These are phyloP conservation scores for Melieria picta DNA, from an alignment of 2,888 invertebrate species.

Conservation along the genomic window DNA sequence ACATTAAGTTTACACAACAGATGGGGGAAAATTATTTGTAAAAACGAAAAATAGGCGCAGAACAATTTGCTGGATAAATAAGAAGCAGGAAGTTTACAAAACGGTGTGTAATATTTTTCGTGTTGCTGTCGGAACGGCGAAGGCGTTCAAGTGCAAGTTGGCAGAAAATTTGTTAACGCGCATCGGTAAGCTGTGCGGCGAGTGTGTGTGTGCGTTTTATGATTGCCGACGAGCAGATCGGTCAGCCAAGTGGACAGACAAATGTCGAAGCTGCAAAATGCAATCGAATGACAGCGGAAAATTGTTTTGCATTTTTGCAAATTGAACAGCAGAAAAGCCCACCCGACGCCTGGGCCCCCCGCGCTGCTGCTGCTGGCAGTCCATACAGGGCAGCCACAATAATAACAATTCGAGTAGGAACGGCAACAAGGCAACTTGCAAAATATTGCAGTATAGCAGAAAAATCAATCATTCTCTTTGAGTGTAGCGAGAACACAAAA, in stretches of 20 bases:
- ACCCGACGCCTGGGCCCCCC: too few species aligned
- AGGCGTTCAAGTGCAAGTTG: conserved; percentile 13
- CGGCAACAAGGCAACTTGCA: neutral
- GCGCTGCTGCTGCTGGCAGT: neutral
- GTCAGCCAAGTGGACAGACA: neutral
- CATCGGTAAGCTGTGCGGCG: neutral
- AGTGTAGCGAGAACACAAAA: neutral
- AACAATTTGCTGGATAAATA: too few species aligned
- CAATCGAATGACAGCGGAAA: neutral
- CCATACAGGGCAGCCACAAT: neutral
- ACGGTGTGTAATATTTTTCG: too few species aligned
- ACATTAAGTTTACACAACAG: too few species aligned
- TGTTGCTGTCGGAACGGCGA: too few species aligned
- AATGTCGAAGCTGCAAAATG: neutral
- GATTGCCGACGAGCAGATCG: conserved; percentile 2
- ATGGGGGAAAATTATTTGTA: too few species aligned
- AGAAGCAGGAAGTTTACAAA: too few species aligned
- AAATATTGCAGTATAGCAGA: neutral
- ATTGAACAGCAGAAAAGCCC: too few species aligned
- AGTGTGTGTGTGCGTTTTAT: conserved; percentile 15
- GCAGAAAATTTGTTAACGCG: conserved; percentile 16
- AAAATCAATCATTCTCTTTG: conserved; percentile 15
- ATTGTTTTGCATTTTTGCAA: neutral
- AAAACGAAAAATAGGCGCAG: too few species aligned
- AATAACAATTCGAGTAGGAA: neutral